Conservation (phyloP, 2,797 vertebrate species). For the Oophaga sylvatica region DNA sequence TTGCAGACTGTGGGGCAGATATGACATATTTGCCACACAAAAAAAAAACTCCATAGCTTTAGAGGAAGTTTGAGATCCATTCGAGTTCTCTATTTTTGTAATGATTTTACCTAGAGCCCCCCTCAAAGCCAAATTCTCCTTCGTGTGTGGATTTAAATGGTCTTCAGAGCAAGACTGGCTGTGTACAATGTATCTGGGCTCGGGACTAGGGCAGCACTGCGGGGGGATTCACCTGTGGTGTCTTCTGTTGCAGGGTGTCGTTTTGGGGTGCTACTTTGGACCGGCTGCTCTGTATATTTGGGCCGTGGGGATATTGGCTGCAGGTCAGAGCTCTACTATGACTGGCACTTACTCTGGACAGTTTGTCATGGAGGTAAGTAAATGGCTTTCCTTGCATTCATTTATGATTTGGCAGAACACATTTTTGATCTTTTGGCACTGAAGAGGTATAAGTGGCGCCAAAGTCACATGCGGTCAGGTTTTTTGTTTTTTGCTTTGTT, state of each 20-base stretch:
- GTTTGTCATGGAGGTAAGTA: slow-evolving; percentile 95
- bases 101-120: too few species aligned
- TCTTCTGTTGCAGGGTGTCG: slow-evolving; percentile 73
- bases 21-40: too few species aligned
- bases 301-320: slow-evolving; percentile 94
- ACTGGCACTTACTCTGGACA: slow-evolving; percentile 96
- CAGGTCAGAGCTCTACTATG: slow-evolving; percentile 98
- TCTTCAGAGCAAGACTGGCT: not conserved
- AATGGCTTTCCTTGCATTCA: not conserved
- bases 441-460: not conserved
- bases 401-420: not conserved
- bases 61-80: too few species aligned
- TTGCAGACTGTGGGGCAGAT: too few species aligned
- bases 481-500: not conserved
- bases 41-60: too few species aligned
- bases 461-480: not conserved
- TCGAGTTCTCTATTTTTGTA: too few species aligned
- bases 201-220: too few species aligned
- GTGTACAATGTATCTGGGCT: not conserved
- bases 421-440: not conserved
- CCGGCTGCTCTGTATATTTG: slow-evolving; percentile 93
- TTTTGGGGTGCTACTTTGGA: slow-evolving; percentile 92
- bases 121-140: too few species aligned
- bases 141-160: too few species aligned
- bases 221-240: not conserved